Evolutionary conservation across 2,113 vertebrate genomes (phyloP).

Genomic region (Zeus faber): DNA sequence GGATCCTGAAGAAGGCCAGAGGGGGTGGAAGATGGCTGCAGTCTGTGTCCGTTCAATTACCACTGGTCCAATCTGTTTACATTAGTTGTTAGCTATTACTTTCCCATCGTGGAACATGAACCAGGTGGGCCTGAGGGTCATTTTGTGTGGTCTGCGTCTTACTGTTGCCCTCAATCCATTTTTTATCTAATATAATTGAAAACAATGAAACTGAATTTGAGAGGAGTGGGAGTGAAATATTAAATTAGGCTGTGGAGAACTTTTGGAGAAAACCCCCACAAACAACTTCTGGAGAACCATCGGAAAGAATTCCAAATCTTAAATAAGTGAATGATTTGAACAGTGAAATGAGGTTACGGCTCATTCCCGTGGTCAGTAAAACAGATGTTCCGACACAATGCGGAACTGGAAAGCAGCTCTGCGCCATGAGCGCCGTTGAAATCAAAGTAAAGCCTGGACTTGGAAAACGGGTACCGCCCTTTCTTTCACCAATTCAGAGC

Average conservation of each 20-base stretch:
- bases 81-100: slow-evolving; percentile 42
- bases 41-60: slow-evolving; percentile 48
- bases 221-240: neutral
- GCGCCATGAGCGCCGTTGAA: neutral
- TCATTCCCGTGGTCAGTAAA: slow-evolving; percentile 14
- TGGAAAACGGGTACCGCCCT: neutral
- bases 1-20: slow-evolving; percentile 25
- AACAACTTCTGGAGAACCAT: slow-evolving; percentile 5
- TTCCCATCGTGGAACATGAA: slow-evolving; percentile 38
- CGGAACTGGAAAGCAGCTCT: slow-evolving; percentile 5
- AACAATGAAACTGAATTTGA: slow-evolving; percentile 18
- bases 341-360: slow-evolving; percentile 16
- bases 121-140: slow-evolving; percentile 6
- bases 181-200: slow-evolving; percentile 36
- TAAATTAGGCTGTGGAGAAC: neutral
- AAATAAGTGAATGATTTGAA: slow-evolving; percentile 20
- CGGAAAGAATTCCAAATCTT: slow-evolving; percentile 14
- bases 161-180: slow-evolving; percentile 10
- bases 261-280: slow-evolving; percentile 21
- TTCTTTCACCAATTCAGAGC: neutral
- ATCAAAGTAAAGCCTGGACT: slow-evolving; percentile 8
- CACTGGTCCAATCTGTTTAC: slow-evolving; percentile 57
- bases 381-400: slow-evolving; percentile 11
- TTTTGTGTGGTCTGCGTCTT: slow-evolving; percentile 46
- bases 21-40: slow-evolving; percentile 27